These are phyloP conservation scores for Alcedo atthis DNA, from an alignment of 2,797 vertebrate species.

Conservation along the genomic window DNA sequence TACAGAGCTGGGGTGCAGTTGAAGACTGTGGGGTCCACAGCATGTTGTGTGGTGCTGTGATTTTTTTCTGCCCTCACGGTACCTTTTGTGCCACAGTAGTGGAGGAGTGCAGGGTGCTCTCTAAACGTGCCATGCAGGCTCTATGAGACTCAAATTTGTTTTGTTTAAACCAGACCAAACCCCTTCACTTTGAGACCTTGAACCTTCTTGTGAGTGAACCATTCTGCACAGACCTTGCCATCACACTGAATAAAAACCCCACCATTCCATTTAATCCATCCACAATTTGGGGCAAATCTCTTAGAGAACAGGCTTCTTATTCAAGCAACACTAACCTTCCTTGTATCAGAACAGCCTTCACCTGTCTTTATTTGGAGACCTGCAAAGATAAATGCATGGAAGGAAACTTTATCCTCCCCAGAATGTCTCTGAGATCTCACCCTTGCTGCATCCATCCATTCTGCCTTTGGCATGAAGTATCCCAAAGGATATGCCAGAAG, in stretches of 20 bases:
- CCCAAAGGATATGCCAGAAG: not conserved
- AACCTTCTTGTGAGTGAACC: not conserved
- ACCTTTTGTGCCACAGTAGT: not conserved
- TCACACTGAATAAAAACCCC: not conserved
- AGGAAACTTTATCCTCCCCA: not conserved
- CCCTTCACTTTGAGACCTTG: not conserved
- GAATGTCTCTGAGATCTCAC: not conserved
- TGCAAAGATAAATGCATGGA: not conserved
- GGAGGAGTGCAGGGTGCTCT: not conserved
- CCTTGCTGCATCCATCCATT: not conserved
- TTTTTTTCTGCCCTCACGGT: not conserved
- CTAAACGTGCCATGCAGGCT: not conserved
- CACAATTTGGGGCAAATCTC: not conserved
- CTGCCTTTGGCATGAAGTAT: not conserved
- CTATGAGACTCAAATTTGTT: not conserved
- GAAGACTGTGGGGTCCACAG: not conserved
- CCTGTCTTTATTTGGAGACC: not conserved
- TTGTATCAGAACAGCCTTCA: not conserved
- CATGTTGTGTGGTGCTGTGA: not conserved
- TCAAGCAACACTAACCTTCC: not conserved
- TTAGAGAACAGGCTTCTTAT: not conserved
- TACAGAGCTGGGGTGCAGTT: not conserved
- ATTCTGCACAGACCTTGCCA: not conserved
- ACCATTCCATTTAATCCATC: not conserved
- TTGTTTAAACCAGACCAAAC: not conserved